phyloP scores from a whole-genome alignment of 2,113 vertebrate genomes.

The Gavia stellata region DNA sequence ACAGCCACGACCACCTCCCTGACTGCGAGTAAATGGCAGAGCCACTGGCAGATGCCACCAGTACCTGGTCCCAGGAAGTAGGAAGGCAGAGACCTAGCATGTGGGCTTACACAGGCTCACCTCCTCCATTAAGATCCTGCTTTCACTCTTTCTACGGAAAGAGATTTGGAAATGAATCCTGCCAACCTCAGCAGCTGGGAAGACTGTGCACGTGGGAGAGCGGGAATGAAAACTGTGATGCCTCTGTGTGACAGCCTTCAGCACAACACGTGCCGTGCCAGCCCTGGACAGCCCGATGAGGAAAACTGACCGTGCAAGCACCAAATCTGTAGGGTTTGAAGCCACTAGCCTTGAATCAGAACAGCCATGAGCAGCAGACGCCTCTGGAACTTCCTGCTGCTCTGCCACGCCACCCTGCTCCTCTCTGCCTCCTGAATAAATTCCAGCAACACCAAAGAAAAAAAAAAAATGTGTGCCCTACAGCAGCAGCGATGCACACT shows the following conservation, averaged over 20 bases:
- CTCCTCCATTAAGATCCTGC: neutral
- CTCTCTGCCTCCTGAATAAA: neutral
- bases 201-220: neutral
- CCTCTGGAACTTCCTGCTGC: neutral
- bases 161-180: neutral
- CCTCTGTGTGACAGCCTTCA: neutral
- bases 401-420: neutral
- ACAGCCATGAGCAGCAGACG: neutral
- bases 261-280: neutral
- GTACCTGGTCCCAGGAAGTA: neutral
- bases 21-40: neutral
- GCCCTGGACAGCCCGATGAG: neutral
- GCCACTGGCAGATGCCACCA: conserved; percentile 9
- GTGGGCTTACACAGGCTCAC: neutral
- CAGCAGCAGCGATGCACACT: neutral
- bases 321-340: neutral
- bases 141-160: neutral
- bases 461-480: neutral
- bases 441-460: neutral
- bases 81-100: neutral
- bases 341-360: neutral
- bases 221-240: neutral
- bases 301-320: neutral
- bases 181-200: neutral
- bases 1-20: neutral